Evolutionary conservation across 2,797 vertebrate species (phyloP), one percentile per base, ranked within the genome.

Genomic region (Paramormyrops hopkinsi): DNA sequence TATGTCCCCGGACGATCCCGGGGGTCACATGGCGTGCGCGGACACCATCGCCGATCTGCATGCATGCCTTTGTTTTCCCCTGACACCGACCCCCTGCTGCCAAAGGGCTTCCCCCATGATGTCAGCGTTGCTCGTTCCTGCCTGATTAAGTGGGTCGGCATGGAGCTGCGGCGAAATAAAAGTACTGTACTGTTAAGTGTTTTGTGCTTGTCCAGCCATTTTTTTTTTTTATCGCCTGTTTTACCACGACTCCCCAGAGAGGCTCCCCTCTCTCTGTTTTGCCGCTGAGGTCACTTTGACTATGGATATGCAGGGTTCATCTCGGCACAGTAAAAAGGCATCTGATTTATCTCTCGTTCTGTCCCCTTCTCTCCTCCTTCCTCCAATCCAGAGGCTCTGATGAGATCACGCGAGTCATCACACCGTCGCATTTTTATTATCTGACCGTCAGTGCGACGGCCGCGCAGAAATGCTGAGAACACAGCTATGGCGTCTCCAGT

Each of bases 371-470:
- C 54, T n/a, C 11, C n/a, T 22, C 22, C 19, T 46, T 65, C 54
- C 41, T 88, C 37, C 84, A 90, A 88, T 89, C 87, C 87, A 59
- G 86, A 73, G 83, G 69, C 56, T 89, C 85, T 89, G 87, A 90
- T 90, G 91, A 90, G 82, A 90, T 92, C 91, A 88, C 89, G 79
- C 51, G 87, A 90, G 89, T 89, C 90, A 83, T 91, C 89, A 89
- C 90, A 89, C 56, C 89, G 54, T 88, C 88, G 89, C 86, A 87
- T 89, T 90, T 91, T 90, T 88, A 90, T 90, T 90, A 86, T 82
- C 89, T 90, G 90, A 62, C 88, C 88, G 90, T 90, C 88, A 69
- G 88, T 69, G 65, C 62, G 29, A 44, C 53, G 86, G 51, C 14
- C 76, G 59, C 3, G 8, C 6, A 69, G 51, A 85, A 84, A 79